These are phyloP conservation scores for Caenorhabditis sp. DNA, from an alignment of 2,888 invertebrate species.

Conservation along the genomic window DNA sequence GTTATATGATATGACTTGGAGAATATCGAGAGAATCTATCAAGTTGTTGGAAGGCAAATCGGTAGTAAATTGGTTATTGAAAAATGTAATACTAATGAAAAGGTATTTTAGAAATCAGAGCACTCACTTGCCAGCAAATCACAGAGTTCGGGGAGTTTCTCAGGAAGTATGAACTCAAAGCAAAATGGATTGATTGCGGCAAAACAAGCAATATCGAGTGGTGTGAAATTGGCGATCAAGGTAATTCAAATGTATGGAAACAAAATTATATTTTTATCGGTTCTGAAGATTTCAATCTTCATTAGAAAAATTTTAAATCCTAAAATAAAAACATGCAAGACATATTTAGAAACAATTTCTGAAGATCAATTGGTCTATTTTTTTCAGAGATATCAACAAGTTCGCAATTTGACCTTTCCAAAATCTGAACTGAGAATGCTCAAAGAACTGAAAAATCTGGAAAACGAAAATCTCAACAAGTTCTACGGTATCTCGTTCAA, in stretches of 20 bases:
- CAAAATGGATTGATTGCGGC: slow-evolving; percentile 64
- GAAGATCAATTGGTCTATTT: no score
- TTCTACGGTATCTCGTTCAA: slow-evolving; percentile 70
- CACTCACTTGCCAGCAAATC: slow-evolving; percentile 62
- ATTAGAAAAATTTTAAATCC: no score
- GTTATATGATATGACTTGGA: slow-evolving; percentile 70
- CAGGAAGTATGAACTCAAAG: slow-evolving; percentile 60
- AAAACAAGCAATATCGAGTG: slow-evolving; percentile 67
- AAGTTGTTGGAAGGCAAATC: slow-evolving; percentile 41
- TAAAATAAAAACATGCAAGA: not conserved
- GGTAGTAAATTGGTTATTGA: slow-evolving; percentile 16
- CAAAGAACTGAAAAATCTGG: slow-evolving; percentile 67
- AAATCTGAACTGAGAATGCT: slow-evolving; percentile 60
- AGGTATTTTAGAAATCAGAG: slow-evolving; percentile 56
- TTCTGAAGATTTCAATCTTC: no score
- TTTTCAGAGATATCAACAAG: slow-evolving; percentile 61
- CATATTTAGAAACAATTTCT: not conserved
- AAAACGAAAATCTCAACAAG: slow-evolving; percentile 70
- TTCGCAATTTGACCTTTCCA: slow-evolving; percentile 63
- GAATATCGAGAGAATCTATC: slow-evolving; percentile 63
- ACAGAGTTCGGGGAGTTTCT: slow-evolving; percentile 56
- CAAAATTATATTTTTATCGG: no score
- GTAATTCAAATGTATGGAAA: no score
- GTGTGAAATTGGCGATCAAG: slow-evolving; percentile 65
- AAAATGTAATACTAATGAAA: not conserved